Percentiles rank a stretch among this genome's conserved stretches.
These are phyloP conservation scores for Palythoa caribaeorum DNA, from an alignment of 92 coral and sea anemone species.

Conservation along the genomic window DNA sequence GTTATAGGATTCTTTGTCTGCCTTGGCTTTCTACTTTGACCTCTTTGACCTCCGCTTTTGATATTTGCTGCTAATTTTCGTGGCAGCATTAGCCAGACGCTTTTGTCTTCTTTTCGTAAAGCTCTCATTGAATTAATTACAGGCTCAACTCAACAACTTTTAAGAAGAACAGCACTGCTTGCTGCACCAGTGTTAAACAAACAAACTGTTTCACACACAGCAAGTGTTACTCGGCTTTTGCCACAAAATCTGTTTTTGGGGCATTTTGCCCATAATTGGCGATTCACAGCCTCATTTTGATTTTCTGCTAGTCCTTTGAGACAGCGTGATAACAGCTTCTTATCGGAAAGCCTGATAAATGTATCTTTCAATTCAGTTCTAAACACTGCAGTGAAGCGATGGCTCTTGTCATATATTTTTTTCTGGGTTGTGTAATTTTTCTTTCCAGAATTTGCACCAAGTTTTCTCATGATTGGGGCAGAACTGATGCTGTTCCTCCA, in stretches of 20 bases:
- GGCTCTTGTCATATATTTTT: slow-evolving; percentile 36
- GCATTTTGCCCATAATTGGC: slow-evolving; percentile 70
- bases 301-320: slow-evolving; percentile 66
- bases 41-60: slow-evolving; percentile 45
- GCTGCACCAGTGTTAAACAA: slow-evolving; percentile 77
- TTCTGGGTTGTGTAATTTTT: slow-evolving; percentile 31
- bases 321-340: slow-evolving; percentile 50
- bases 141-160: slow-evolving; percentile 50
- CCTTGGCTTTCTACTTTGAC: slow-evolving; percentile 38
- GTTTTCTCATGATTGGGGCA: slow-evolving; percentile 57
- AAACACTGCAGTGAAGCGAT: slow-evolving; percentile 45
- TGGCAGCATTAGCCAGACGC: slow-evolving; percentile 51
- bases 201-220: slow-evolving; percentile 63
- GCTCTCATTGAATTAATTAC: slow-evolving; percentile 53
- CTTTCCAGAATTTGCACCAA: slow-evolving; percentile 68
- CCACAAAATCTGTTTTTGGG: slow-evolving; percentile 69
- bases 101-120: slow-evolving; percentile 53
- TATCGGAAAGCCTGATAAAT: slow-evolving; percentile 50
- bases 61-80: slow-evolving; percentile 57
- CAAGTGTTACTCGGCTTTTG: slow-evolving; percentile 31
- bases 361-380: slow-evolving; percentile 40
- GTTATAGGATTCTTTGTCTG: slow-evolving; percentile 50
- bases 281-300: slow-evolving; percentile 73
- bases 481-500: slow-evolving; percentile 51
- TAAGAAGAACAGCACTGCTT: slow-evolving; percentile 69